phyloP scores from a whole-genome alignment of 2,888 invertebrate species.

The Cynaeus angustus region DNA sequence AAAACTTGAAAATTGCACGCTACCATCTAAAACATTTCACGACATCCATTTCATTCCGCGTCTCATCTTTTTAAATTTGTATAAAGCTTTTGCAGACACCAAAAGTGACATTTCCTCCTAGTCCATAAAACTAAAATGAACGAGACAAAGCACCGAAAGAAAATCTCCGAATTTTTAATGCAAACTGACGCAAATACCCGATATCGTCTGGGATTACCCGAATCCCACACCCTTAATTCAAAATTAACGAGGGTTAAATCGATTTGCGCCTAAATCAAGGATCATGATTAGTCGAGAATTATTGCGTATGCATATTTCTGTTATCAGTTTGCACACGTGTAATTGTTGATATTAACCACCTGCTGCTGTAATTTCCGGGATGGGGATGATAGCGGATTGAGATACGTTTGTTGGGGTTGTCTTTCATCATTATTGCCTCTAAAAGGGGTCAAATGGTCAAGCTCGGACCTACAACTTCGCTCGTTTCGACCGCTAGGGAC shows the following conservation, averaged over 20 bases:
- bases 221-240: conserved; percentile 10
- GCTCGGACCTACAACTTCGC: neutral
- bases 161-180: too few relatives aligned
- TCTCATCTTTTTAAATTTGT: too few relatives aligned
- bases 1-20: neutral
- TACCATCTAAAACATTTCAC: neutral
- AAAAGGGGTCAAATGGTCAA: conserved; percentile 1
- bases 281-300: conserved; percentile 16
- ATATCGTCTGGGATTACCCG: too few relatives aligned
- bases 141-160: too few relatives aligned
- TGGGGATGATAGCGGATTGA: conserved; percentile 9
- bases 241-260: conserved; percentile 18
- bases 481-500: neutral
- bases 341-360: conserved; percentile 31
- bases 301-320: conserved; percentile 5
- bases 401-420: conserved; percentile 13
- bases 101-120: too few relatives aligned
- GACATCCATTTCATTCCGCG: too few relatives aligned
- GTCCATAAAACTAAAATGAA: too few relatives aligned
- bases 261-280: neutral
- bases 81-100: too few relatives aligned
- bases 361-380: conserved; percentile 37
- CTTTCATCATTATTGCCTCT: conserved; percentile 24
- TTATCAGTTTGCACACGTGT: conserved; percentile 30
- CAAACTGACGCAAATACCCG: too few relatives aligned